phyloP scores from a whole-genome alignment of 2,797 vertebrate genomes.

The Oreonectes daqikongensis region DNA sequence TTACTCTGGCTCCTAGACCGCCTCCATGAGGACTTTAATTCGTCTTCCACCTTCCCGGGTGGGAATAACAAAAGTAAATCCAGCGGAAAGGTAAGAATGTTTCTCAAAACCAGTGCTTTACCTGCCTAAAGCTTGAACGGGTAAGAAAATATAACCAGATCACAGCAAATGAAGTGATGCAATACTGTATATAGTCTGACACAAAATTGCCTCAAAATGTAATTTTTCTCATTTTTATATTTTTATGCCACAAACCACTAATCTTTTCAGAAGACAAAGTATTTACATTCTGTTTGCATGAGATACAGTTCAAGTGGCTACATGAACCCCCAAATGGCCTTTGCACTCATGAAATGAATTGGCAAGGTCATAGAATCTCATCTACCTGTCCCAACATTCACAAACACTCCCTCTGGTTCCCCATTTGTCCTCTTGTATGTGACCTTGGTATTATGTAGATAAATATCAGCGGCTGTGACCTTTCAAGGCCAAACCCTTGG shows the following conservation, averaged over 20 bases:
- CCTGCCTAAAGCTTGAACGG: neutral
- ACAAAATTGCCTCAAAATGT: constrained; percentile 6
- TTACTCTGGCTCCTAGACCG: constrained; percentile 94
- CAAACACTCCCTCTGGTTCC: constrained; percentile 10
- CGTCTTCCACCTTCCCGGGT: constrained; percentile 67
- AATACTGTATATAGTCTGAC: neutral
- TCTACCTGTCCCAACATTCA: neutral
- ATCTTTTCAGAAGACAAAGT: too few species aligned
- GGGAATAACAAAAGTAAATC: constrained; percentile 71
- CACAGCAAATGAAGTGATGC: neutral
- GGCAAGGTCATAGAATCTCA: constrained; percentile 1
- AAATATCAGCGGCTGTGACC: constrained; percentile 12
- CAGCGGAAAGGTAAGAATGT: constrained; percentile 74
- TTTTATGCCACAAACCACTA: neutral
- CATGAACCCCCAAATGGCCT: neutral
- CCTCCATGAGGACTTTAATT: constrained; percentile 89
- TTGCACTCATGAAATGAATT: constrained; percentile 4
- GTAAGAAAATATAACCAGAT: neutral
- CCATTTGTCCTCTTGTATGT: neutral
- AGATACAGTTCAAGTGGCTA: neutral
- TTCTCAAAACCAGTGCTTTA: neutral
- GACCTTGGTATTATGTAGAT: constrained; percentile 29
- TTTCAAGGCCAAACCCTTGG: constrained; percentile 8
- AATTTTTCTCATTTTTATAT: neutral
- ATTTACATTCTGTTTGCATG: neutral